Conservation (phyloP, 1,140 invertebrate species). For the Megathymus violae region DNA sequence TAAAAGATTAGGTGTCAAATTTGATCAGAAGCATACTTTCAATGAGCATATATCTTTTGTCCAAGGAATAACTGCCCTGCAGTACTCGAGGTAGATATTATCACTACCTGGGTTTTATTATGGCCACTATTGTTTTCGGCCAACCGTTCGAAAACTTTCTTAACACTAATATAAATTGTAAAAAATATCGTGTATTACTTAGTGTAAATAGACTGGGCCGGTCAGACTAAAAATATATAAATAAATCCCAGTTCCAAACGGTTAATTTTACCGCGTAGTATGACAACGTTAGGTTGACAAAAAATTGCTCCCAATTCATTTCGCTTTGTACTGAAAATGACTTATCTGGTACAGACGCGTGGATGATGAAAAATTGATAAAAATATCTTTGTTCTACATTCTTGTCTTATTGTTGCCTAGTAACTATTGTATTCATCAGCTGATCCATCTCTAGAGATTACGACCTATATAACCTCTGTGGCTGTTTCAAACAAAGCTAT, state of each 20-base stretch:
- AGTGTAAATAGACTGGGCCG: too few relatives aligned
- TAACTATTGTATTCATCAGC: slow-evolving; percentile 37
- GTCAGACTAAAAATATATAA: too few relatives aligned
- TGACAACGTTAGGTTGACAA: neutral
- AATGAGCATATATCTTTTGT: too few relatives aligned
- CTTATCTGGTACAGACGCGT: slow-evolving; percentile 4
- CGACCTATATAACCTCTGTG: slow-evolving; percentile 45
- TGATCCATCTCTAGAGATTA: slow-evolving; percentile 20
- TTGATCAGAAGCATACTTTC: too few relatives aligned
- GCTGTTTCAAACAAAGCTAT: slow-evolving; percentile 43
- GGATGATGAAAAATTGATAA: slow-evolving; percentile 8
- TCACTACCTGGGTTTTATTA: too few relatives aligned
- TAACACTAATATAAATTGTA: too few relatives aligned
- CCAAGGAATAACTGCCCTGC: too few relatives aligned
- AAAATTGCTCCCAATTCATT: slow-evolving; percentile 10
- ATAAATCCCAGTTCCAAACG: neutral
- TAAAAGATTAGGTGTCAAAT: too few relatives aligned
- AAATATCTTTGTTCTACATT: slow-evolving; percentile 1
- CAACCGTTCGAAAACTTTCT: too few relatives aligned
- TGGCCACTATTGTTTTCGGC: too few relatives aligned
- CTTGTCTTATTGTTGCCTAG: slow-evolving; percentile 5
- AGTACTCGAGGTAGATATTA: too few relatives aligned
- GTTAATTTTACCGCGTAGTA: neutral
- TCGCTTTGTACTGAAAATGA: slow-evolving; percentile 12
- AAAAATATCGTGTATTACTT: too few relatives aligned